Evolutionary conservation across 37 sponge, comb jelly and placozoan genomes (phyloP).

Genomic region (Bolinopsis microptera): DNA sequence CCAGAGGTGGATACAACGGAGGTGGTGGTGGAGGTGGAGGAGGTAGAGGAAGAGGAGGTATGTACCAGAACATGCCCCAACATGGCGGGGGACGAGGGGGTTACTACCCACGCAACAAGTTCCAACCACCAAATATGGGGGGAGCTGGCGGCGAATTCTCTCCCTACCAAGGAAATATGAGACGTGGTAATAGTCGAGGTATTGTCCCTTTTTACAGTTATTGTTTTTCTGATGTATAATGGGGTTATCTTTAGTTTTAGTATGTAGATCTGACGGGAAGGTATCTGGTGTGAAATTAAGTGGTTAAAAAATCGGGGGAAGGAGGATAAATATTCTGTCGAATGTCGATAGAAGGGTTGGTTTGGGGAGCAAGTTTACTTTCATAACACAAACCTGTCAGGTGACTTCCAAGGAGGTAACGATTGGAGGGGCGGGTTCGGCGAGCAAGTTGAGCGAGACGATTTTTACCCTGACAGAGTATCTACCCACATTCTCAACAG

Average conservation of each 20-base stretch:
- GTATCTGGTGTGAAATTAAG: too few relatives aligned
- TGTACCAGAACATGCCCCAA: slow-evolving; percentile 44
- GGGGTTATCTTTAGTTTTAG: too few relatives aligned
- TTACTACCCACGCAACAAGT: slow-evolving; percentile 15
- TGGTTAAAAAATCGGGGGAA: too few relatives aligned
- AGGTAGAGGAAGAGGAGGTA: slow-evolving; percentile 14
- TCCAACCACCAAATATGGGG: slow-evolving; percentile 6
- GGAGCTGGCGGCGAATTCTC: not conserved
- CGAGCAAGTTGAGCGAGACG: not conserved
- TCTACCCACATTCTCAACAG: slow-evolving; percentile 24
- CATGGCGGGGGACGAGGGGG: slow-evolving; percentile 24
- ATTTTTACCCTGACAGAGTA: slow-evolving; percentile 20
- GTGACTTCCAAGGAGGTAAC: not conserved
- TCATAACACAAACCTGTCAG: too few relatives aligned
- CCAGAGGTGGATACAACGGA: not conserved
- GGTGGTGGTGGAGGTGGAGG: not conserved
- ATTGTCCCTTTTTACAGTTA: too few relatives aligned
- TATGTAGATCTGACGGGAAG: too few relatives aligned
- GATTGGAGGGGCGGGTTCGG: slow-evolving; percentile 1
- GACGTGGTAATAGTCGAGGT: not conserved
- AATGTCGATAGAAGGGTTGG: too few relatives aligned
- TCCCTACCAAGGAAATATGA: not conserved
- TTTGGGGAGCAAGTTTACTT: too few relatives aligned
- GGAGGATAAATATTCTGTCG: too few relatives aligned
- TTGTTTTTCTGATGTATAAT: too few relatives aligned